phyloP scores from a whole-genome alignment of 2,113 vertebrate species.

The Tachysurus vachellii region DNA sequence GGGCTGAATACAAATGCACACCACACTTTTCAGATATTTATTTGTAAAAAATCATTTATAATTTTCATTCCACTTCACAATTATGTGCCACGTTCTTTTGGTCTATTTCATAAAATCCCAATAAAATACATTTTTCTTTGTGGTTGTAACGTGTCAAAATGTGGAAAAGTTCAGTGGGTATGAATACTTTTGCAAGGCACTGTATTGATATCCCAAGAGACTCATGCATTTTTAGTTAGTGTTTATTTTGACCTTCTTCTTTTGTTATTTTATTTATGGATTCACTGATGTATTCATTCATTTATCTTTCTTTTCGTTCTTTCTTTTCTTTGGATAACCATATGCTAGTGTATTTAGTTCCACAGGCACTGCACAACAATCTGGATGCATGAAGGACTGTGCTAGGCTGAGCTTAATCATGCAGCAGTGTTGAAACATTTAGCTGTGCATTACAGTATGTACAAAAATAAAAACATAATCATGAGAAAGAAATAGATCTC shows the following conservation, averaged over 20 bases:
- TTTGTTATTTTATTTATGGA: background rate
- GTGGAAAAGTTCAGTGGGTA: too few species aligned
- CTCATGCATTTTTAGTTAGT: background rate
- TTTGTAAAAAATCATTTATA: too few species aligned
- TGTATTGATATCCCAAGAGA: background rate
- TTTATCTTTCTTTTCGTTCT: background rate
- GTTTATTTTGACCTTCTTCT: too few species aligned
- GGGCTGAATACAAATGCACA: too few species aligned
- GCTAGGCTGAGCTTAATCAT: background rate
- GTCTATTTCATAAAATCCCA: too few species aligned
- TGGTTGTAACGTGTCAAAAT: too few species aligned
- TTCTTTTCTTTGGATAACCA: background rate
- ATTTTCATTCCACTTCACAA: too few species aligned
- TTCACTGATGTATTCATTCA: background rate
- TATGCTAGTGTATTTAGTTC: background rate
- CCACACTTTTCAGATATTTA: too few species aligned
- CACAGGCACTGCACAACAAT: background rate
- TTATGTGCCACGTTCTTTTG: too few species aligned
- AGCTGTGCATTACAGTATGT: background rate
- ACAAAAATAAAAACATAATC: background rate
- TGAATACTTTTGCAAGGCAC: too few species aligned
- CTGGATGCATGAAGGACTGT: background rate
- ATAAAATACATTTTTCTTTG: too few species aligned
- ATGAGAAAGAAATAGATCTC: background rate
- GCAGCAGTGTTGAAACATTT: background rate